Base-by-base conservation (phyloP, 2,888 invertebrate genomes). In the Drosophila setosimentum region DNA sequence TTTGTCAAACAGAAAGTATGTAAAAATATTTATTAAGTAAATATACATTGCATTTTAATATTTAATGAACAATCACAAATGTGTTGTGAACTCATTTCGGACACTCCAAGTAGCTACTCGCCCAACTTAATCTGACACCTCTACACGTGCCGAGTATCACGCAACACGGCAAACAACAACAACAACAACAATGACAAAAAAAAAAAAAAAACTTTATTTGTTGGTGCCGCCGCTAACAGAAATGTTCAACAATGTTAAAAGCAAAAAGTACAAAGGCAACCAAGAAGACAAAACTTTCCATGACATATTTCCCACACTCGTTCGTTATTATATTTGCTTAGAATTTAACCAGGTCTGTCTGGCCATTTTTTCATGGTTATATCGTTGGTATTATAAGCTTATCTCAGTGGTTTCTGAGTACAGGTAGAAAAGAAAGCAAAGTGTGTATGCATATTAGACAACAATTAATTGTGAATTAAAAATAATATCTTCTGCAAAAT, bases 231-330 rank as follows among this genome's bases (percentile, higher is more conserved):
- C 49, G 60, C 60, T 58, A 66, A 59, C 61, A 40, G 61, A 50
- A 61, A 54, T 54, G n/a, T 35, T 53, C 7, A 67, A 42, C 54
- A 54, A 64, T 42, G 57, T 61, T 10, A 10, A 16, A 16, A 29
- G 30, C 33, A n/a, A 61, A 35, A 66, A 59, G 21, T 57, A 61
- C 33, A 45, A 49, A 53, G 37, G 29, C 24, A 57, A 49, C 58
- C 35, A 58, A 58, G 11, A 61, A 42, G 27, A 55, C 42, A 27
- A 80, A 83, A 83, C 62, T 72, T 83, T 83, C 83, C 83, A 78
- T 70, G 69, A 55, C 66, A 65, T 67, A 57, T 77, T 49, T 69
- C 30, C 45, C 55, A 62, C 33, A 42, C 48, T 53, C 27, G 53
- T 63, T 65, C 42, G 32, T 29, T 13, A 55, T 60, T 62, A 10